Evolutionary conservation across 2,113 vertebrate species (phyloP).

Genomic region (Suncus etruscus): DNA sequence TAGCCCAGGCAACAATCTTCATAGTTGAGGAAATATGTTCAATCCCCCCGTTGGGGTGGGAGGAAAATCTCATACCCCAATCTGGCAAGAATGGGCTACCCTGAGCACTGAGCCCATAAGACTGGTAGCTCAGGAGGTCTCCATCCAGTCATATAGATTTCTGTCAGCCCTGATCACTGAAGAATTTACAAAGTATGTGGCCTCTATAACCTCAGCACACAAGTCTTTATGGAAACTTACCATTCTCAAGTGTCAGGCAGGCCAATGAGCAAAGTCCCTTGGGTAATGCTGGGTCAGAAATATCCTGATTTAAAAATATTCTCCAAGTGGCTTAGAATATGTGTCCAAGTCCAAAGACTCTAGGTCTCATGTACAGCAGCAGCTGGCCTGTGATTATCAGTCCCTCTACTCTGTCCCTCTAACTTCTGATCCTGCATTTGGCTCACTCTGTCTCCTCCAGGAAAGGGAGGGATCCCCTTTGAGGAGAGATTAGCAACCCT

Average conservation of each 20-base stretch:
- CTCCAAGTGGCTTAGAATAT: conserved; percentile 60
- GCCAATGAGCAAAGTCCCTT: conserved; percentile 54
- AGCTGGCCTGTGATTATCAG: conserved; percentile 72
- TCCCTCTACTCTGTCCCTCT: conserved; percentile 48
- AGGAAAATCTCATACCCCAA: conserved; percentile 54
- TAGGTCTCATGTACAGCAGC: neutral
- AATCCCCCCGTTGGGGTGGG: neutral
- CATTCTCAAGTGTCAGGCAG: conserved; percentile 71
- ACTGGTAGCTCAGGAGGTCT: neutral
- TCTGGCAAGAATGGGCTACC: conserved; percentile 41
- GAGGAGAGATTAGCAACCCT: neutral
- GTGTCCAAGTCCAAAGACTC: conserved; percentile 36
- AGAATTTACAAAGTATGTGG: conserved; percentile 69
- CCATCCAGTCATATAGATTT: neutral
- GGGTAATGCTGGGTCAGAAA: conserved; percentile 70
- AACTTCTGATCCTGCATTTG: conserved; percentile 57
- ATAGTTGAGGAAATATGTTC: neutral
- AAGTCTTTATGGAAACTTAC: conserved; percentile 62
- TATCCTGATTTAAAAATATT: conserved; percentile 81
- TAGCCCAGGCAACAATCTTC: neutral
- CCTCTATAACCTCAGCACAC: conserved; percentile 61
- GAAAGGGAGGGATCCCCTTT: neutral
- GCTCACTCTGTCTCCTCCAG: conserved; percentile 26
- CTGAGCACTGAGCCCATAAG: neutral
- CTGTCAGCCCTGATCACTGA: conserved; percentile 48